These are phyloP conservation scores for Galerucella calmariensis DNA, from an alignment of 2,888 invertebrate species.

Conservation along the genomic window DNA sequence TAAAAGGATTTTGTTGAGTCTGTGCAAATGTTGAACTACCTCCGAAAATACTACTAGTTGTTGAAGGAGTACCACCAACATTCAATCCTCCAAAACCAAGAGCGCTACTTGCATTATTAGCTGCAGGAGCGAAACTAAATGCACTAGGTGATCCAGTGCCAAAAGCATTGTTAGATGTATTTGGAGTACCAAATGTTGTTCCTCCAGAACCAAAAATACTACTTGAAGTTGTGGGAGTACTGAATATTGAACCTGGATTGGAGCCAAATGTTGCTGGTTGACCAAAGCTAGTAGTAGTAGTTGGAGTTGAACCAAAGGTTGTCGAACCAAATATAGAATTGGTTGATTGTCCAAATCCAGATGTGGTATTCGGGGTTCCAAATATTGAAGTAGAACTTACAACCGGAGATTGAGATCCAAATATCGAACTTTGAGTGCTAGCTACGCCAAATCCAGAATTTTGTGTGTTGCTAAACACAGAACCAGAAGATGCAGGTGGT, in stretches of 20 bases:
- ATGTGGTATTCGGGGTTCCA: conserved; percentile 33
- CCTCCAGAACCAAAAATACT: conserved; percentile 48
- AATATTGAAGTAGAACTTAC: conserved; percentile 41
- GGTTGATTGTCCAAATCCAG: conserved; percentile 35
- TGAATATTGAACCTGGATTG: conserved; percentile 45
- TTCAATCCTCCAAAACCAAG: conserved; percentile 55
- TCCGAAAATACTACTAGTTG: conserved; percentile 49
- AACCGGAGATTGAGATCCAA: conserved; percentile 39
- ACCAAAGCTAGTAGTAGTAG: conserved; percentile 45
- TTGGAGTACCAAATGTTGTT: conserved; percentile 46
- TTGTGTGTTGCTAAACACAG: conserved; percentile 35
- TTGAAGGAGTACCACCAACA: conserved; percentile 48
- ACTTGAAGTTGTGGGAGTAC: conserved; percentile 46
- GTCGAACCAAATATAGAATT: conserved; percentile 10
- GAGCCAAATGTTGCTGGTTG: conserved; percentile 29
- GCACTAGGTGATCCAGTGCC: conserved; percentile 38
- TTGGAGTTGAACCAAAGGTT: conserved; percentile 43
- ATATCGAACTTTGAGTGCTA: conserved; percentile 34
- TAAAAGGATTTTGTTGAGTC: conserved; percentile 46
- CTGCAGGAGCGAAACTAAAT: conserved; percentile 47
- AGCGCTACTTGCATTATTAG: conserved; percentile 33
- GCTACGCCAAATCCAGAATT: conserved; percentile 43
- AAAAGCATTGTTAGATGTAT: conserved; percentile 47
- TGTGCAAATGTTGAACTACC: conserved; percentile 41
- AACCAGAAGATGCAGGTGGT: conserved; percentile 20